Evolutionary conservation across 92 coral and sea anemone genomes (phyloP).

Genomic region (Epizoanthus illoricatus): DNA sequence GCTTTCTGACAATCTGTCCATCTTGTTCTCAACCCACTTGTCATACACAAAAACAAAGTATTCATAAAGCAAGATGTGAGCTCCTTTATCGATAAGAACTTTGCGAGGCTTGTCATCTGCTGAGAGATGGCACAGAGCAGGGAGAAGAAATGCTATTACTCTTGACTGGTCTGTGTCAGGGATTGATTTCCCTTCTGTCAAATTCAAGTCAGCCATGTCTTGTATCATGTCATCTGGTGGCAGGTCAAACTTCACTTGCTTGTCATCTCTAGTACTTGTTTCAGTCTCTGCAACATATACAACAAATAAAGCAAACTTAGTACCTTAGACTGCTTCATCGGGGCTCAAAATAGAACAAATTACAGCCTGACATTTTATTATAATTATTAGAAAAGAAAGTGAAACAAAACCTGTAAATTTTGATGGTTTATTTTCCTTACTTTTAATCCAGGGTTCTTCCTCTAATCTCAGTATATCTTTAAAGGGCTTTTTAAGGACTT

Average conservation of each 20-base stretch:
- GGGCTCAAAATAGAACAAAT: no score
- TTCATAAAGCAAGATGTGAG: slow-evolving; percentile 51
- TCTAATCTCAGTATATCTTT: no score
- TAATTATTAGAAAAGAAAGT: not conserved
- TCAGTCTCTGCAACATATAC: not conserved
- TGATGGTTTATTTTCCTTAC: not conserved
- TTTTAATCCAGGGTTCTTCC: not conserved
- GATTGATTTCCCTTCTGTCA: not conserved
- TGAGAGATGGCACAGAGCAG: slow-evolving; percentile 90
- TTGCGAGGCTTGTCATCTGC: slow-evolving; percentile 80
- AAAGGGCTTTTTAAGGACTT: no score
- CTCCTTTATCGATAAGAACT: slow-evolving; percentile 61
- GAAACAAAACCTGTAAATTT: not conserved
- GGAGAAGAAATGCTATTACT: slow-evolving; percentile 69
- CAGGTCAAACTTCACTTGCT: slow-evolving; percentile 15
- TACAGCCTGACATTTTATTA: no score
- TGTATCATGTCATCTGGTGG: not conserved
- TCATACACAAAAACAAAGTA: slow-evolving; percentile 52
- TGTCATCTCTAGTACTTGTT: not conserved
- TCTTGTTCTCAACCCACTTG: slow-evolving; percentile 16
- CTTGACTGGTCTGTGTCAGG: slow-evolving; percentile 22
- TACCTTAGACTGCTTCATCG: not conserved
- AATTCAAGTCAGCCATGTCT: slow-evolving; percentile 13
- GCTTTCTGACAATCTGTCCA: slow-evolving; percentile 44
- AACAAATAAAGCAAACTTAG: not conserved